A percentile compares a stretch with the other conserved stretches of the same genome.
Evolutionary conservation across 2,113 vertebrate genomes (phyloP).

Genomic region (Acanthochromis polyacanthus): DNA sequence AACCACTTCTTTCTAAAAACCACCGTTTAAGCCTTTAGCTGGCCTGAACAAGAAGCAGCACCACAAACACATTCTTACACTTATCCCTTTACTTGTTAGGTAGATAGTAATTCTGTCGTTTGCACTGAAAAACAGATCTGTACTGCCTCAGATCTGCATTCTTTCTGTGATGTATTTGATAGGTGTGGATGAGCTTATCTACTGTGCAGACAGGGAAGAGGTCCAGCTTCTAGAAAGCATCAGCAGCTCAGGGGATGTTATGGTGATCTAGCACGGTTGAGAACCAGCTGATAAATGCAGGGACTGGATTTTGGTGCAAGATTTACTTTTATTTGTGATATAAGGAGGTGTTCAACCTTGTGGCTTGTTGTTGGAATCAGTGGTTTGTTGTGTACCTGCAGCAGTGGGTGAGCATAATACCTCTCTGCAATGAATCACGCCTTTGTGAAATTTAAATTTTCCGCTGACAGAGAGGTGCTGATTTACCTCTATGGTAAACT

Average conservation of each 20-base stretch:
- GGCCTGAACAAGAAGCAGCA: no score
- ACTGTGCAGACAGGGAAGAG: neutral
- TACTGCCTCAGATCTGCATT: neutral
- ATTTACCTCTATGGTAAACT: no score
- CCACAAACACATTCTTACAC: no score
- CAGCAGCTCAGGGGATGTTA: neutral
- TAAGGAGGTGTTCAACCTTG: no score
- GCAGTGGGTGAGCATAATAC: no score
- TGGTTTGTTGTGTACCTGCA: neutral
- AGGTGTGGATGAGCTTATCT: neutral
- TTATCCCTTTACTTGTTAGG: no score
- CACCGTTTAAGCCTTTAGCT: no score
- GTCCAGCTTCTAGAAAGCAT: neutral
- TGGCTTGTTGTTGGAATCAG: neutral
- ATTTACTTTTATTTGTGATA: neutral
- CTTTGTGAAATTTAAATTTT: slow-evolving; percentile 1
- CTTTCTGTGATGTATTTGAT: no score
- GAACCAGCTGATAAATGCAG: slow-evolving; percentile 11
- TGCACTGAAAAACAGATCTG: neutral
- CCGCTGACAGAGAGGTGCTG: no score
- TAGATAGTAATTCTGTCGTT: no score
- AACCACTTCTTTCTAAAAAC: no score
- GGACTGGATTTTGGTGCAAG: slow-evolving; percentile 1
- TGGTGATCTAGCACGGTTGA: neutral
- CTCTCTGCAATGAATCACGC: neutral